These are phyloP conservation scores for Pheosia tremula DNA, from an alignment of 2,888 invertebrate genomes.

Conservation along the genomic window DNA sequence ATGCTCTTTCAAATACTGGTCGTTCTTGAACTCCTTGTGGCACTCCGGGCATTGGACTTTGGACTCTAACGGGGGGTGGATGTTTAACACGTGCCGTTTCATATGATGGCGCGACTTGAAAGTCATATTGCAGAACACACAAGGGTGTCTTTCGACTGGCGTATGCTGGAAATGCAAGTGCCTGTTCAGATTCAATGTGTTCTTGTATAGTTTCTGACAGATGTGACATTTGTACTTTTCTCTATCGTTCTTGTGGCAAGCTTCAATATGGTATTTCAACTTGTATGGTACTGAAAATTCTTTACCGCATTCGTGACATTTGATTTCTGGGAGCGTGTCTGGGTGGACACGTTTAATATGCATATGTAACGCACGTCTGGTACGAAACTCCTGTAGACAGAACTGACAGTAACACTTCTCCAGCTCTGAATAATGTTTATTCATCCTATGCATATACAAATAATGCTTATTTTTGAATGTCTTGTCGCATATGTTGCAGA, in stretches of 20 bases:
- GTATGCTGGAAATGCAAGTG: slow-evolving; percentile 74
- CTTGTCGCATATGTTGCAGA: slow-evolving; percentile 74
- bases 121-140: slow-evolving; percentile 76
- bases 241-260: slow-evolving; percentile 59
- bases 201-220: slow-evolving; percentile 72
- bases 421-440: slow-evolving; percentile 75
- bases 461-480: slow-evolving; percentile 79
- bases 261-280: slow-evolving; percentile 67
- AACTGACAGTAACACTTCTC: slow-evolving; percentile 76
- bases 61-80: slow-evolving; percentile 76
- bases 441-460: slow-evolving; percentile 79
- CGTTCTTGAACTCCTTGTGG: slow-evolving; percentile 76
- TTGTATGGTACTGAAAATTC: slow-evolving; percentile 74
- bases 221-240: slow-evolving; percentile 72
- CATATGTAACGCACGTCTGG: slow-evolving; percentile 70
- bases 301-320: slow-evolving; percentile 71
- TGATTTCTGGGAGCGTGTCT: slow-evolving; percentile 68
- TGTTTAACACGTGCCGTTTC: slow-evolving; percentile 76
- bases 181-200: slow-evolving; percentile 65
- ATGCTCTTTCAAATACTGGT: slow-evolving; percentile 75
- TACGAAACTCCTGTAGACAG: slow-evolving; percentile 74
- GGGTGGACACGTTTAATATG: slow-evolving; percentile 73
- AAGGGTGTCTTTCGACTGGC: slow-evolving; percentile 67
- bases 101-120: slow-evolving; percentile 77
- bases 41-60: slow-evolving; percentile 77